Evolutionary conservation across 1,140 invertebrate genomes (phyloP).

Genomic region (Atta colombica): DNA sequence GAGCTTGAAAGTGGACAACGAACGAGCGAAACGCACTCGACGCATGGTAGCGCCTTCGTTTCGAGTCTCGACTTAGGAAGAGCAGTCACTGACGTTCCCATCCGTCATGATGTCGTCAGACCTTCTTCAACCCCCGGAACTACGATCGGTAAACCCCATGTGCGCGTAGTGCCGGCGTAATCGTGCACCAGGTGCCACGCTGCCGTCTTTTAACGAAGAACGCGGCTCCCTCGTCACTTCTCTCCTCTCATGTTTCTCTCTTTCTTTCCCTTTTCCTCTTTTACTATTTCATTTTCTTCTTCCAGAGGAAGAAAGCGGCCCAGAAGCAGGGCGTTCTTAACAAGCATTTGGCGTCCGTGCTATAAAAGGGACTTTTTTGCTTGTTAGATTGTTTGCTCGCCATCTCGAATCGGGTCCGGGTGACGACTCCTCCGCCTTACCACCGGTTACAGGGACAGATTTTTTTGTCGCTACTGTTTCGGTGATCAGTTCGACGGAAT

Average conservation of each 20-base stretch:
- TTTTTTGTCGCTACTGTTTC: constrained; percentile 48
- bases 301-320: constrained; percentile 42
- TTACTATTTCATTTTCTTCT: not conserved
- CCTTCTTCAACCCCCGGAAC: constrained; percentile 60
- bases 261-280: not conserved
- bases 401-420: constrained; percentile 44
- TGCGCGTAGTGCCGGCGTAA: constrained; percentile 77
- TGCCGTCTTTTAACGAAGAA: constrained; percentile 82
- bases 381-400: constrained; percentile 82
- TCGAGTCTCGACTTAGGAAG: constrained; percentile 23
- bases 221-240: constrained; percentile 66
- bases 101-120: constrained; percentile 78
- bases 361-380: constrained; percentile 78
- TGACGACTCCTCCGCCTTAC: constrained; percentile 43
- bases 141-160: constrained; percentile 70
- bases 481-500: constrained; percentile 42
- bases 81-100: constrained; percentile 72
- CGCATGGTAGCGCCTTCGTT: constrained; percentile 58
- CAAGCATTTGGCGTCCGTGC: constrained; percentile 76
- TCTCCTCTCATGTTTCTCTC: constrained; percentile 9
- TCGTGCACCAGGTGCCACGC: constrained; percentile 83
- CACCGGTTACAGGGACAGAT: not conserved
- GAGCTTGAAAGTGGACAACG: constrained; percentile 67
- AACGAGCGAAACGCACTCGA: constrained; percentile 62
- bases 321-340: constrained; percentile 70